These are phyloP conservation scores for Dicycla oo DNA, from an alignment of 2,888 invertebrate species.

Conservation along the genomic window DNA sequence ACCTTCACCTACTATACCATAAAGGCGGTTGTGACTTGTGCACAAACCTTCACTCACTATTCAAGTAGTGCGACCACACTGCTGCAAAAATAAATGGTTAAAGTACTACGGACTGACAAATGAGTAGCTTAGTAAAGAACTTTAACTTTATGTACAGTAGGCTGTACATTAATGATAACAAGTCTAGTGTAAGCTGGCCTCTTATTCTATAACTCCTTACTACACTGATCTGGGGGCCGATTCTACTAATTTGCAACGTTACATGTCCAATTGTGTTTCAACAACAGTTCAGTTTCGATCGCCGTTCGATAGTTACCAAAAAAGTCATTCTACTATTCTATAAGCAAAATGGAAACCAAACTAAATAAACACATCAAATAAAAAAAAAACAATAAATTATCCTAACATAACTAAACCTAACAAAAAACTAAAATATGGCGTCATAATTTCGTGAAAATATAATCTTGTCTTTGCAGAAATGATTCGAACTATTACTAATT, in stretches of 20 bases:
- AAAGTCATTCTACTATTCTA: no score
- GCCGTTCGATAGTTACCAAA: no score
- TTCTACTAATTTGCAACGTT: no score
- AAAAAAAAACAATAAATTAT: neutral
- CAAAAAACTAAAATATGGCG: neutral
- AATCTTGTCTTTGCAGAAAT: no score
- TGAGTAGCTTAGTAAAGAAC: neutral
- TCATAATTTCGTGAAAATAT: neutral
- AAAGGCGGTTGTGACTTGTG: neutral
- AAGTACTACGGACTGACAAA: neutral
- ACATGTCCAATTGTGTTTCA: no score
- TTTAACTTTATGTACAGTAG: neutral
- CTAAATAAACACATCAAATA: no score
- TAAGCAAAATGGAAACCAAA: no score
- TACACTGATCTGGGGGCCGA: neutral
- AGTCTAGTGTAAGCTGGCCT: neutral
- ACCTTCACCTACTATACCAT: slow-evolving; percentile 1
- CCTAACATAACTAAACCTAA: neutral
- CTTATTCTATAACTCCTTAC: neutral
- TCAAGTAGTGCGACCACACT: slow-evolving; percentile 7
- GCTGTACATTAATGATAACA: neutral
- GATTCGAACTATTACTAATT: neutral
- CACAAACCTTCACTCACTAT: slow-evolving; percentile 1
- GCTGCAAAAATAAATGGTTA: neutral
- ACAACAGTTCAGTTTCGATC: no score